Evolutionary conservation across 2,113 vertebrate species (phyloP), one percentile per base, ranked within the genome.

Genomic region (Mesocricetus auratus): DNA sequence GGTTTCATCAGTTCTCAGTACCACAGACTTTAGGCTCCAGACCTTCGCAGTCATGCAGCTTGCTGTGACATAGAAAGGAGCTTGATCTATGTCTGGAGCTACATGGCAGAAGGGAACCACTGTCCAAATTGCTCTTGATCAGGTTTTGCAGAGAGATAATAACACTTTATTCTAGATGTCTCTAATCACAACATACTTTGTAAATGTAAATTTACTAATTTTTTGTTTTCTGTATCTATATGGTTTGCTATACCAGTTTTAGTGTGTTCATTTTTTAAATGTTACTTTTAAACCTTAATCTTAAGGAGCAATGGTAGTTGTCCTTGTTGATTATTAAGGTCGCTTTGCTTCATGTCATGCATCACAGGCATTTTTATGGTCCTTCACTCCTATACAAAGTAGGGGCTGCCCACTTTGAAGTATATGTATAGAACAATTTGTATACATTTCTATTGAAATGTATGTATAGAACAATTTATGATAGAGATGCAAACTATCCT

Each of bases 121-220:
- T 93, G 12, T 93, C 83, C 31, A 89, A 47, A 56, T 9, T 58
- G 16, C 11, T 73, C 71, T 91, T 71, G 83, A 71, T 83, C 50
- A 64, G 9, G 42, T 66, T 90, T 96, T 93, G 11, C 60, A 93
- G 56, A 95, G 24, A 79, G 93, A 79, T 86, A 19, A 90, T 26
- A 88, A 82, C 62, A 88, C 73, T 91, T 86, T 13, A 83, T 92
- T 93, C 92, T 90, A 75, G 92, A 0, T 93, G 71, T 94, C 94
- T 69, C 31, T 79, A 58, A 75, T 88, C 17, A 78, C 7, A 33
- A 21, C 83, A 17, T 81, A 71, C 42, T 79, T 75, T 68, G 56
- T 90, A 78, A 88, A 71, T 56, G 77, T 9, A 89, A 90, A 42
- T 73, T 93, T 91, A 50, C 42, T 60, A 3, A 39, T 75, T 66